phyloP scores from a whole-genome alignment of 2,888 invertebrate species.

The Euplagia quadripunctaria region DNA sequence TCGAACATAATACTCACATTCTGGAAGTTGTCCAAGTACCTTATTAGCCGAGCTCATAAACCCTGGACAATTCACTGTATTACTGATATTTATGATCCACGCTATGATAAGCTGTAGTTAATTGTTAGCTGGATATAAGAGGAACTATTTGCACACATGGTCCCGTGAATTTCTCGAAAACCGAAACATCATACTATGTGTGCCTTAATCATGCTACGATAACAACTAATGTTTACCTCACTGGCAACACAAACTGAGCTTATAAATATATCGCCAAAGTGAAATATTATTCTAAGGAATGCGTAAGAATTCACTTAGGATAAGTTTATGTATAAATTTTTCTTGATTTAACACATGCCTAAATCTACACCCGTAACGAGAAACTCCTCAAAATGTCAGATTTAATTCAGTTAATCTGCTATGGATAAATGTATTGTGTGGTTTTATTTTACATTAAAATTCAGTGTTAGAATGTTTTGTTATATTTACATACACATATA shows the following conservation, averaged over 20 bases:
- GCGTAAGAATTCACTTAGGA: background rate
- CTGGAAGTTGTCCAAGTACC: background rate
- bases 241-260: conserved; percentile 41
- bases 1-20: background rate
- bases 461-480: no score
- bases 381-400: background rate
- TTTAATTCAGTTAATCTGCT: background rate
- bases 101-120: background rate
- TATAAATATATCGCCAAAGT: conserved; percentile 41
- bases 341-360: background rate
- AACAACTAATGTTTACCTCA: conserved; percentile 42
- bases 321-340: background rate
- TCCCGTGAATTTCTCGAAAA: background rate
- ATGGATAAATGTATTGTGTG: background rate
- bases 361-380: background rate
- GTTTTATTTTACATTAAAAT: no score
- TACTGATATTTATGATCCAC: background rate
- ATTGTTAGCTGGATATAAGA: background rate
- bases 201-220: conserved; percentile 35
- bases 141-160: background rate
- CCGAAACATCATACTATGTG: conserved; percentile 14
- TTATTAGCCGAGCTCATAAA: background rate
- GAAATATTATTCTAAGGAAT: conserved; percentile 18
- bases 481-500: no score
- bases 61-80: background rate